These are phyloP conservation scores for Plumapathes pennacea DNA, from an alignment of 92 coral and sea anemone species.

Conservation along the genomic window DNA sequence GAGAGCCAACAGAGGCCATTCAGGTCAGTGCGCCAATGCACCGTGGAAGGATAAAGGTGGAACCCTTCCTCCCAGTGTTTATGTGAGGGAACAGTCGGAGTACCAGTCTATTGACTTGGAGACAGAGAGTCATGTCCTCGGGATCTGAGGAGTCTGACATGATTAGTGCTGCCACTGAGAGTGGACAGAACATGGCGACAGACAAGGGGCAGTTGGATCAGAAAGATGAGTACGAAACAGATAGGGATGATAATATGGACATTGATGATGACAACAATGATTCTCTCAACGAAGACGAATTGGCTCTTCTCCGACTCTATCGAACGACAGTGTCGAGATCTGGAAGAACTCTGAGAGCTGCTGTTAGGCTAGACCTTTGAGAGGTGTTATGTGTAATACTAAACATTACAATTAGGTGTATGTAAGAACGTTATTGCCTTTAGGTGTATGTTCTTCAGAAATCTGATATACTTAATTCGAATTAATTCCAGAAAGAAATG, in stretches of 20 bases:
- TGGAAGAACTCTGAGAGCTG: conserved; percentile 19
- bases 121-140: no score
- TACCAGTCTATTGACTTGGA: background rate
- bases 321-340: conserved; percentile 13
- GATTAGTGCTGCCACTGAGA: no score
- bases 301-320: conserved; percentile 3
- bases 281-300: conserved; percentile 3
- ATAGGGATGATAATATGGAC: conserved; percentile 7
- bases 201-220: background rate
- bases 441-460: no score
- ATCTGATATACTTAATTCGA: no score
- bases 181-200: background rate
- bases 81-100: conserved; percentile 5
- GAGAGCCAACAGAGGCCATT: conserved; percentile 19
- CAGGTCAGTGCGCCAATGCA: conserved; percentile 44
- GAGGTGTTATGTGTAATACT: no score
- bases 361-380: conserved; percentile 4
- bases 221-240: conserved; percentile 9
- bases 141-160: no score
- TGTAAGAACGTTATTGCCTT: no score
- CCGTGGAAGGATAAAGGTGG: conserved; percentile 45
- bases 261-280: no score
- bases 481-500: no score
- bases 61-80: conserved; percentile 37
- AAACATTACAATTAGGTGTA: no score